phyloP scores from a whole-genome alignment of 2,797 vertebrate species.

The Esox lucius region DNA sequence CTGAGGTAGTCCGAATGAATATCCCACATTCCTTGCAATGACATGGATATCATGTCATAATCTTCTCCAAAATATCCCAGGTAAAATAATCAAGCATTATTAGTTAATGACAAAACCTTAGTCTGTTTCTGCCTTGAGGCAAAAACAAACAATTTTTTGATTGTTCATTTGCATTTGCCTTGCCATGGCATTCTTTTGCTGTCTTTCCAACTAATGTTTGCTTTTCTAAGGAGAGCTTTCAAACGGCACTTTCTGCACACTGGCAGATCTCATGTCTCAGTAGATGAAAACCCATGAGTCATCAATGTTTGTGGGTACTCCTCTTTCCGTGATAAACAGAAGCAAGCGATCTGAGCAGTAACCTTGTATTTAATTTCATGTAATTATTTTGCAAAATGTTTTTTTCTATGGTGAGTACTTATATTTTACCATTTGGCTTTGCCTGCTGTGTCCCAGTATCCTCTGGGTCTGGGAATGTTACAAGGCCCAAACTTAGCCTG shows the following conservation, averaged over 20 bases:
- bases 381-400: neutral
- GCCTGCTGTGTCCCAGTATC: slow-evolving; percentile 88
- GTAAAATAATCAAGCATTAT: too few relatives aligned
- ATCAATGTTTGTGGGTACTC: neutral
- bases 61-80: neutral
- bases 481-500: slow-evolving; percentile 91
- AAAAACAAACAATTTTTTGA: neutral
- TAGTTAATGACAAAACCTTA: too few relatives aligned
- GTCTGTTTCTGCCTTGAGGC: neutral
- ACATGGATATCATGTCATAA: neutral
- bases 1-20: too few relatives aligned
- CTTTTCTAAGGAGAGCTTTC: neutral
- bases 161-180: neutral
- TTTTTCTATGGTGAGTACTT: neutral
- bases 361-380: too few relatives aligned
- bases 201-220: neutral
- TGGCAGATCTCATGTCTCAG: neutral
- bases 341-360: too few relatives aligned
- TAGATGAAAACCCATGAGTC: neutral
- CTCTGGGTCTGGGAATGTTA: slow-evolving; percentile 80
- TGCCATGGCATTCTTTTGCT: neutral
- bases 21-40: too few relatives aligned
- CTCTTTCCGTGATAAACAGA: neutral
- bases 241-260: neutral
- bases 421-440: slow-evolving; percentile 88